Evolutionary conservation across 2,888 invertebrate species (phyloP).

Genomic region (Clitarchus hookeri): DNA sequence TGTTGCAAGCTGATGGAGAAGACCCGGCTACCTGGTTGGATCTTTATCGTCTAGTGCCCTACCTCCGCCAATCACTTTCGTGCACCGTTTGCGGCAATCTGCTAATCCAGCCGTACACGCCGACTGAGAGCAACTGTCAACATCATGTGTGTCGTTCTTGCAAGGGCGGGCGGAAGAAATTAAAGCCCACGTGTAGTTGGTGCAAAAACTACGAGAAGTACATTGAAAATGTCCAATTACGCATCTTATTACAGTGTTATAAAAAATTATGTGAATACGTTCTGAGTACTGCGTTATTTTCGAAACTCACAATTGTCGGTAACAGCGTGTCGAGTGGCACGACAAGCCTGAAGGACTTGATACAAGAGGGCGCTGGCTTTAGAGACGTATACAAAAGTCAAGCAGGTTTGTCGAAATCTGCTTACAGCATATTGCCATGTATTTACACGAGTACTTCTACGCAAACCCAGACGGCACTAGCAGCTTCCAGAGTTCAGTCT

Average conservation of each 20-base stretch:
- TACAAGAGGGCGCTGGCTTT: conserved; percentile 79
- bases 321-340: conserved; percentile 54
- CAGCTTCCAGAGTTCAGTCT: conserved; percentile 51
- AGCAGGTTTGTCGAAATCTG: conserved; percentile 73
- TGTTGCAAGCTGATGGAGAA: conserved; percentile 72
- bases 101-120: conserved; percentile 79
- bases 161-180: conserved; percentile 80
- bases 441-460: conserved; percentile 68
- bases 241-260: conserved; percentile 84
- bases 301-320: conserved; percentile 58
- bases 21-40: conserved; percentile 75
- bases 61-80: conserved; percentile 82
- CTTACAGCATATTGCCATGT: conserved; percentile 74
- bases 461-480: conserved; percentile 53
- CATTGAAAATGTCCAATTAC: conserved; percentile 78
- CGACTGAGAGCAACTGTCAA: conserved; percentile 77
- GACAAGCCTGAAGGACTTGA: conserved; percentile 70
- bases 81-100: conserved; percentile 89
- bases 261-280: conserved; percentile 86
- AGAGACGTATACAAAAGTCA: conserved; percentile 75
- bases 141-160: conserved; percentile 88
- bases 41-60: conserved; percentile 80
- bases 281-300: conserved; percentile 72
- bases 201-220: conserved; percentile 85
- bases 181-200: conserved; percentile 82